phyloP scores from a whole-genome alignment of 2,113 vertebrate species.

The Sphyrna mokarran region DNA sequence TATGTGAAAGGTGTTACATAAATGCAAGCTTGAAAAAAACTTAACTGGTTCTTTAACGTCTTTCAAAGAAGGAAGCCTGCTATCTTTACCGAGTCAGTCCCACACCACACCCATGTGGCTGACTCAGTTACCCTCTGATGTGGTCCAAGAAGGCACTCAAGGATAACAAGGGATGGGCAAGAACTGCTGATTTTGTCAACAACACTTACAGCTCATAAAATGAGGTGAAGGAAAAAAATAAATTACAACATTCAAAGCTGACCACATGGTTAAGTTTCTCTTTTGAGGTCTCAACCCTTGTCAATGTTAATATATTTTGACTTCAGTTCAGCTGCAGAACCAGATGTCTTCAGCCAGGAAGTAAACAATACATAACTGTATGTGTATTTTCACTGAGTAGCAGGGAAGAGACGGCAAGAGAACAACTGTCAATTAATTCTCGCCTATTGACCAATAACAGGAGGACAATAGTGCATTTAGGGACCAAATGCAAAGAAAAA shows the following conservation, averaged over 20 bases:
- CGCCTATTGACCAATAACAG: not conserved
- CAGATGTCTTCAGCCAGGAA: not conserved
- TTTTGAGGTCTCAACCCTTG: not conserved
- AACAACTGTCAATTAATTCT: not conserved
- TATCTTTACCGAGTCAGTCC: not conserved
- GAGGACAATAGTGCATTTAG: not conserved
- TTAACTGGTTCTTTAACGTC: not conserved
- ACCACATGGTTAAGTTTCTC: not conserved
- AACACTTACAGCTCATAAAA: not conserved
- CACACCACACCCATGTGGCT: no score
- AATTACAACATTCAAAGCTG: not conserved
- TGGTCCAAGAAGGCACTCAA: not conserved
- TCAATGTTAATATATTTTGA: not conserved
- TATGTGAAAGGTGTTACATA: not conserved
- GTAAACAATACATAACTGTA: not conserved
- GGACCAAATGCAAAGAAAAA: not conserved
- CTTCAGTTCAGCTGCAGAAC: not conserved
- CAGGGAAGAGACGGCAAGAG: not conserved
- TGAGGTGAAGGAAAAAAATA: not conserved
- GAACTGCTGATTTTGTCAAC: not conserved
- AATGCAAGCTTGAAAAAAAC: not conserved
- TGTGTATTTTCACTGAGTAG: not conserved
- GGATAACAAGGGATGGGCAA: not conserved
- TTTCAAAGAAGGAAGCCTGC: not conserved
- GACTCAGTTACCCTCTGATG: not conserved